Evolutionary conservation across 2,888 invertebrate genomes (phyloP).

Genomic region (Dromius quadrimaculatus): DNA sequence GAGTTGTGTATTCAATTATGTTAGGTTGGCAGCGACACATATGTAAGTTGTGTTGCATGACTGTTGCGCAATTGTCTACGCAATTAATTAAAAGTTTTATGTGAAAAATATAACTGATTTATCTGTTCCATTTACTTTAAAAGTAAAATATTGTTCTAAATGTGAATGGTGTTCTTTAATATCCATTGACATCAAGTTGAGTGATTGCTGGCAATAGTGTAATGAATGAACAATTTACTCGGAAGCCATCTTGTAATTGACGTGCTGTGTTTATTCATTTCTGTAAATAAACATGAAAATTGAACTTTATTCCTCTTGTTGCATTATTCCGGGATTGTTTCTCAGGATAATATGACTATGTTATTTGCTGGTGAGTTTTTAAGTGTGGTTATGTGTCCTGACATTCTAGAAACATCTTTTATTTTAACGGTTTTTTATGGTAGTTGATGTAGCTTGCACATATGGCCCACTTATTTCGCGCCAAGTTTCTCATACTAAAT

Average conservation of each 20-base stretch:
- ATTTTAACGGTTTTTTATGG: conserved; percentile 47
- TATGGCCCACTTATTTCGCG: conserved; percentile 50
- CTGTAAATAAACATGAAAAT: conserved; percentile 64
- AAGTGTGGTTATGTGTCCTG: conserved; percentile 30
- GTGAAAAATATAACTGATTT: background rate
- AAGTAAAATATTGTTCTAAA: conserved; percentile 10
- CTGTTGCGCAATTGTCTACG: conserved; percentile 52
- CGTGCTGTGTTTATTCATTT: conserved; percentile 59
- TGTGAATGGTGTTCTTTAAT: conserved; percentile 27
- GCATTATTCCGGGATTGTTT: conserved; percentile 20
- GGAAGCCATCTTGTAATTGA: conserved; percentile 65
- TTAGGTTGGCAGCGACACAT: conserved; percentile 43
- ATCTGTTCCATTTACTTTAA: conserved; percentile 15
- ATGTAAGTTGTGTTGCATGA: conserved; percentile 51
- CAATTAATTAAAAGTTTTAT: conserved; percentile 38
- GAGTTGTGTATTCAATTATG: conserved; percentile 4
- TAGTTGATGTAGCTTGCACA: conserved; percentile 33
- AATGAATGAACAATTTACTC: conserved; percentile 58
- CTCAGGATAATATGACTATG: conserved; percentile 47
- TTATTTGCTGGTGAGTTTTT: conserved; percentile 30
- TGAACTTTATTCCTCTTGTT: conserved; percentile 57
- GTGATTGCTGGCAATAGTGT: conserved; percentile 10
- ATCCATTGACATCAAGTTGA: conserved; percentile 21
- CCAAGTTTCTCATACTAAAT: conserved; percentile 23
- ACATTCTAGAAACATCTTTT: conserved; percentile 24